Base-by-base conservation (phyloP, 2,113 vertebrate species). In the Takifugu bimaculatus region DNA sequence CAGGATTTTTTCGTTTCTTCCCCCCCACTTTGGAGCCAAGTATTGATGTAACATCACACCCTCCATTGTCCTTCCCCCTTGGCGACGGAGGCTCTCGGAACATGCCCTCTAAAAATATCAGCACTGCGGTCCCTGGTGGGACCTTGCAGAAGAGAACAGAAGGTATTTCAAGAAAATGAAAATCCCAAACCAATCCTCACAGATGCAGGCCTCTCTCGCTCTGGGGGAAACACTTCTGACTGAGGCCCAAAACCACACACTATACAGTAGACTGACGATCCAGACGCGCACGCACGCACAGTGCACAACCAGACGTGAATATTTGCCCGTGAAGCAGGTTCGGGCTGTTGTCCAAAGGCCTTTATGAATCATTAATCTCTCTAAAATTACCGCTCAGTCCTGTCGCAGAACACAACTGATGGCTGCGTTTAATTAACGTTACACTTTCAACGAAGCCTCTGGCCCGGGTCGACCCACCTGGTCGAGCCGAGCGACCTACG, bases 21-120 rank as follows among this genome's bases (percentile, higher is more conserved):
- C 29, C 32, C 78, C 81, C 71, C 73, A 79, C 82, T 86, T 50
- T 68, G 72, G 72, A 10, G 75, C 80, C 83, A 89, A 87, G 85
- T 85, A 89, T 87, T 86, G 87, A 90, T 87, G 87, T 87, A 88
- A 90, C 85, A 88, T 89, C 86, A 92, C 90, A 89, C 88, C 90
- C 87, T 88, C 85, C 78, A 89, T 87, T 90, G 88, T 92, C 88
- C 88, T 90, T 87, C 84, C 86, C 90, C 90, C 89, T 85, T 87
- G 88, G 85, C 80, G 81, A 90, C 77, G 75, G 78, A 87, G 85
- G 87, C 88, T 86, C 79, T 85, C 83, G 83, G 84, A 91, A 90
- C 88, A 87, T 89, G 88, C 87, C 89, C 88, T 88, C 88, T 89
- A 91, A 90, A 91, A 89, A 91, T 90, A 90, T 89, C 90, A 87